Base-by-base conservation (phyloP, 1,140 invertebrate genomes). In the Gerris buenoi region DNA sequence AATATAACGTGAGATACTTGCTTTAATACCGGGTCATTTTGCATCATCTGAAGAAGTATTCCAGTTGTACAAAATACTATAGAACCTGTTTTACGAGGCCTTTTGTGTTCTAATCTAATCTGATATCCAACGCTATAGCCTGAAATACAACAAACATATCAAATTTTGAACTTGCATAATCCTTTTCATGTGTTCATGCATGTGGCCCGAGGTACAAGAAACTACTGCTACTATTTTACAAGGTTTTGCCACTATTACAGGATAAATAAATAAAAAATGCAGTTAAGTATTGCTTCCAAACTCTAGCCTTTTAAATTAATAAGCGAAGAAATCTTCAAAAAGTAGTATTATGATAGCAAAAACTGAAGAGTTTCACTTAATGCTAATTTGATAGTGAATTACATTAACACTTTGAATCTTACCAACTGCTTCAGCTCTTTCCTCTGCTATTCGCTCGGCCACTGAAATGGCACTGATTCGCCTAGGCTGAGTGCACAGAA, bases 401-500 rank as follows among this genome's bases (percentile, higher is more conserved):
- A n/a, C n/a, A n/a, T n/a, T n/a, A n/a, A 46, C 33, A 46, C 18
- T 46, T 46, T 46, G 33, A 46, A 10, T 18, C 5, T 10, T 46
- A 46, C 33, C 90, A 65, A 95, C 75, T 15, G 69, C 75, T 75
- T 98, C 94, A 57, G 78, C 82, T 72, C 92, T 81, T 78, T 96
- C 93, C 60, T 83, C 80, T 2, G 91, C 89, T 18, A 95, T 90
- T 77, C 93, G 82, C 73, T 89, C 85, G 13, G 93, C 91, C 25
- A 95, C 84, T 1, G 93, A 87, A 58, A 95, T 91, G 1, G 95
- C 93, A 66, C 90, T 91, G 67, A 98, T 95, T 67, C 95, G 81
- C 68, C 95, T 81, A 0, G 95, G 96, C 78, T 97, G 93, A 0
- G 94, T 96, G 67, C 95, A 92, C 62, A 95, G 75, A 70, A 97